phyloP scores from a whole-genome alignment of 2,888 invertebrate species.

The Colostygia pectinataria region DNA sequence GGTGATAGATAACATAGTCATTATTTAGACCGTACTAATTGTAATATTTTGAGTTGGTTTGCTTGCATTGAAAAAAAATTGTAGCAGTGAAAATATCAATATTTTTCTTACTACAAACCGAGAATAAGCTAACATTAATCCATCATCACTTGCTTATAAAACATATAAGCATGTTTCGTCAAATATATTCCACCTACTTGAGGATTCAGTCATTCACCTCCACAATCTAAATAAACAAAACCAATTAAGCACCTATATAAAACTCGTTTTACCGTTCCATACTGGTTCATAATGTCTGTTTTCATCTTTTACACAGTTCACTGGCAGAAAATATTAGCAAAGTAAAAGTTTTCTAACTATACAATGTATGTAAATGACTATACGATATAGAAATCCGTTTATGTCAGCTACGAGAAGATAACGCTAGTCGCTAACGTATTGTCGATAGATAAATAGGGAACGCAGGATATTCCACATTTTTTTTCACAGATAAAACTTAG shows the following conservation, averaged over 20 bases:
- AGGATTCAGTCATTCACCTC: slow-evolving; percentile 20
- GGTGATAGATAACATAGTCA: slow-evolving; percentile 24
- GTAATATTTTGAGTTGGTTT: not conserved
- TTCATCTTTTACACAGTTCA: slow-evolving; percentile 5
- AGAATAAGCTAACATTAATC: too few species aligned
- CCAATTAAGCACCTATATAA: not conserved
- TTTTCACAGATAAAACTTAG: slow-evolving; percentile 51
- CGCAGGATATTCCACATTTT: slow-evolving; percentile 42
- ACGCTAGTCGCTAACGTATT: slow-evolving; percentile 42
- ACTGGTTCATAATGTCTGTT: slow-evolving; percentile 9
- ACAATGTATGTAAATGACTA: not conserved
- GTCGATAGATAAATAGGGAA: slow-evolving; percentile 39
- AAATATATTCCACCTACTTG: not conserved
- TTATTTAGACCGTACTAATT: slow-evolving; percentile 18
- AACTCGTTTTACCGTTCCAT: slow-evolving; percentile 23
- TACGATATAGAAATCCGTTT: slow-evolving; percentile 27
- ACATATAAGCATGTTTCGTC: too few species aligned
- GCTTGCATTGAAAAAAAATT: not conserved
- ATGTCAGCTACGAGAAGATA: slow-evolving; percentile 47
- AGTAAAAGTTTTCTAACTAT: slow-evolving; percentile 19
- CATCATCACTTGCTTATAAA: too few species aligned
- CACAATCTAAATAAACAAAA: slow-evolving; percentile 12
- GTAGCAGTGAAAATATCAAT: too few species aligned
- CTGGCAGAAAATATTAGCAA: slow-evolving; percentile 19
- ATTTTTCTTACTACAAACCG: too few species aligned